Evolutionary conservation across 2,888 invertebrate species (phyloP), one percentile per base, ranked within the genome.

Genomic region (Idaea dimidiata): DNA sequence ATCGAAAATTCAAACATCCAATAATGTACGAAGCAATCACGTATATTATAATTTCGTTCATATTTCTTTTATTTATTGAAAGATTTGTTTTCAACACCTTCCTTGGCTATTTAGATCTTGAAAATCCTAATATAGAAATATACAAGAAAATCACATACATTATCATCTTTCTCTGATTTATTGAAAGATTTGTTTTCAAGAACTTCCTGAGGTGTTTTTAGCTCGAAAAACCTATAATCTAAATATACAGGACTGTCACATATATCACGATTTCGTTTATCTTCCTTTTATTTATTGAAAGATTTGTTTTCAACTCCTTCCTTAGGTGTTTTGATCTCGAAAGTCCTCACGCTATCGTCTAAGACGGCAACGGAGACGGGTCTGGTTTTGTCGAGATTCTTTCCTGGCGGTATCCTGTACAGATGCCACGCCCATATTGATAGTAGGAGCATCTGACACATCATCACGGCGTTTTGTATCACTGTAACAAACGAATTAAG

Each of bases 361-460:
- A 88, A 66, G 1, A 87, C 86, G 14, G 89, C 86, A 1, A 89
- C 80, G 0, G 87, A 85, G 0, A 86, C 82, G 57, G 78, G 82
- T 31, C 81, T 82, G 0, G 83, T 74, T 66, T 84, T 86, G 24
- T 80, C 82, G 3, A 81, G 61, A 10, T 75, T 69, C 69, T 89
- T 90, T 0, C 79, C 83, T 0, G 86, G 82, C 0, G 87, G 81
- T 56, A 83, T 82, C 64, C 93, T 93, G 86, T 96, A 96, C 58
- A 96, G 78, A 64, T 89, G 86, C 80, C 95, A 93, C 0, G 96
- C 96, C 75, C 94, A 91, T 66, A 93, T 86, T 57, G 94, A 94
- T 56, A 96, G 88, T 60, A 95, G 75, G 62, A 95, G 87, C 95
- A 96, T 95, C 85, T 96, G 95, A 72, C 94, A 78, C 74, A 96